Evolutionary conservation across 2,888 invertebrate species (phyloP).

Genomic region (Drosophila limbata): DNA sequence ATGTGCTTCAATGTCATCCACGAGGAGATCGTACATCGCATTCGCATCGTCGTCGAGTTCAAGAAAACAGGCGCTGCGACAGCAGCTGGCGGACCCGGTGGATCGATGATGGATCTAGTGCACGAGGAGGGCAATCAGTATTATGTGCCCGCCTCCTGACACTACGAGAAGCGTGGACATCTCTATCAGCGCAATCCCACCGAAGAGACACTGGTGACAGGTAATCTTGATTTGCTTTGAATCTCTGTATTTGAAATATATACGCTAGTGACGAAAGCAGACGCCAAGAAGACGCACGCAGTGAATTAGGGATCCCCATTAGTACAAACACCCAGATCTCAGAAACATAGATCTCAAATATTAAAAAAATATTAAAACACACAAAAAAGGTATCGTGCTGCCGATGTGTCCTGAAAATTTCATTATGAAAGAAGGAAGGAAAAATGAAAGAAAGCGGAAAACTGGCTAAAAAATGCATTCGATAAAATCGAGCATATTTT

Average conservation of each 20-base stretch:
- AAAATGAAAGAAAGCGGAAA: too few species aligned
- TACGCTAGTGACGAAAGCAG: too few species aligned
- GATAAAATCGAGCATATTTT: too few species aligned
- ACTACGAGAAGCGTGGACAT: slow-evolving; percentile 84
- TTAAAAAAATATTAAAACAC: too few species aligned
- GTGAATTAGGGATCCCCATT: too few species aligned
- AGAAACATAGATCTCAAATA: too few species aligned
- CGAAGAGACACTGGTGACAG: slow-evolving; percentile 87
- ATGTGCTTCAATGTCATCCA: slow-evolving; percentile 96
- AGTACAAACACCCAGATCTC: too few species aligned
- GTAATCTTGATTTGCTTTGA: slow-evolving; percentile 44
- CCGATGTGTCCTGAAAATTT: too few species aligned
- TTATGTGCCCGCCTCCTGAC: slow-evolving; percentile 84
- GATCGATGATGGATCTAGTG: slow-evolving; percentile 66
- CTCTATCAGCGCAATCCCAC: slow-evolving; percentile 87
- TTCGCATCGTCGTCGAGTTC: slow-evolving; percentile 87
- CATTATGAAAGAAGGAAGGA: too few species aligned
- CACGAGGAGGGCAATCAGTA: slow-evolving; percentile 78
- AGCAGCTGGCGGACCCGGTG: slow-evolving; percentile 20
- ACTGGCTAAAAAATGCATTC: too few species aligned
- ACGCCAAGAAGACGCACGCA: too few species aligned
- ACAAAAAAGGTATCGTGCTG: too few species aligned
- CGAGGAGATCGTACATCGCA: slow-evolving; percentile 93
- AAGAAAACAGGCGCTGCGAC: slow-evolving; percentile 68
- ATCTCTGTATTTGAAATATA: not conserved